Base-by-base conservation (phyloP, 2,888 invertebrate species). In the Carabus problematicus region DNA sequence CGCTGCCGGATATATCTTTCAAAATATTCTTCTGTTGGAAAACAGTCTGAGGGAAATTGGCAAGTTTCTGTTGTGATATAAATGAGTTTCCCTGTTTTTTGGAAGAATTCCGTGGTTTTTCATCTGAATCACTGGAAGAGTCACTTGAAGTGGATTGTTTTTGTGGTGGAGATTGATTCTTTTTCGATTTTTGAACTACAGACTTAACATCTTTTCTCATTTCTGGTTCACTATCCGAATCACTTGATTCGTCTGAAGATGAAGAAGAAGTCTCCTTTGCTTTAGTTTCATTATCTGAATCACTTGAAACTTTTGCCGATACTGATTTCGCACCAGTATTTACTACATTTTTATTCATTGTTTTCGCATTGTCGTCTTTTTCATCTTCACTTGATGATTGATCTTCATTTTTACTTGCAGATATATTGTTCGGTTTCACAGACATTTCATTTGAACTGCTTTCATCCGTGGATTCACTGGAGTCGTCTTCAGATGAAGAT, bases 381-480 rank as follows among this genome's bases (percentile, higher is more conserved):
- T 54, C 54, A 16, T 45, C 45, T 40, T 63, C 52, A 49, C 42
- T 40, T 12, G 52, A 52, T 39, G 29, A 29, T 56, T 19, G 2
- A n/a, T 56, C 58, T 29, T 11, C n/a, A 39, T 19, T 56, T 4
- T 56, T 39, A 56, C 54, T 54, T 54, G 16, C 9, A 14, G 11
- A n/a, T 54, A 14, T 6, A 16, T 16, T 18, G 9, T 54, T 54
- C 3, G 3, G 29, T 6, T 29, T 2, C 29, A 29, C 6, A 14
- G 16, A 4, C 16, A 9, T 14, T 43, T 42, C 43, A 42, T 43
- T 14, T 42, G 14, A 7, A 52, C 16, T 52, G 1, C 9, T 18
- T 64, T 64, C 19, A 54, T 55, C 11, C 18, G 41, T 54, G 18
- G 55, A 64, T 52, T 52, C 52, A 52, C 14, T 14, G 7, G 52